Evolutionary conservation across 1,140 invertebrate genomes (phyloP), one percentile per base, ranked within the genome.

Genomic region (Hycleus phaleratus): DNA sequence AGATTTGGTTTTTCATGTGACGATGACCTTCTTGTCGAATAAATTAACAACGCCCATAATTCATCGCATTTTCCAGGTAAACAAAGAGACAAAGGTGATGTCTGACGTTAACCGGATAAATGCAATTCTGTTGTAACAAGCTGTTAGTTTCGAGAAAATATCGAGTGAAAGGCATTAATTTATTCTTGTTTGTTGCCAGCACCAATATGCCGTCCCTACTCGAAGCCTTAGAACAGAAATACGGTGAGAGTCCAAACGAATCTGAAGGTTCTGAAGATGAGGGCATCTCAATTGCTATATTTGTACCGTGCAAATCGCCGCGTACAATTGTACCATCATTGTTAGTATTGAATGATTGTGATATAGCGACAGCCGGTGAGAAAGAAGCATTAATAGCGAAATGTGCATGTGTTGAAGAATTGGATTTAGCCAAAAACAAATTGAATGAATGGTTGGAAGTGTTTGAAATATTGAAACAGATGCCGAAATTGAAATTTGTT

Each of bases 401-500:
- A 73, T 95, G 92, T 71, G 82, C 84, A 43, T 83, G 86, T 60
- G 92, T 95, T 2, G 84, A 89, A 63, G 92, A 95, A 75, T 78
- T 96, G 45, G 93, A 95, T 71, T 77, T 96, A 45, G 92, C 91
- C 8, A 90, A 93, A 69, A 96, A 96, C 74, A 87, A 88, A 69
- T 77, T 96, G 5, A 83, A 82, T 46, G 82, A 90, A 65, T 93
- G 92, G 89, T 77, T 82, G 60, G 91, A 95, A 78, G 86, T 95
- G 4, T 87, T 93, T 67, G 85, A 83, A 48, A 92, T 95, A 60
- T 71, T 95, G 47, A 81, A 87, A 67, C 84, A 90, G 67, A 92
- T 93, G 81, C 91, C 91, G 3, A 83, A 85, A 62, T 82, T 95
- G 42, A 85, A 89, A 67, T 95, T 95, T 74, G 82, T 94, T 5